phyloP scores from a whole-genome alignment of 2,888 invertebrate species.

The Caenorhabditis uteleia region DNA sequence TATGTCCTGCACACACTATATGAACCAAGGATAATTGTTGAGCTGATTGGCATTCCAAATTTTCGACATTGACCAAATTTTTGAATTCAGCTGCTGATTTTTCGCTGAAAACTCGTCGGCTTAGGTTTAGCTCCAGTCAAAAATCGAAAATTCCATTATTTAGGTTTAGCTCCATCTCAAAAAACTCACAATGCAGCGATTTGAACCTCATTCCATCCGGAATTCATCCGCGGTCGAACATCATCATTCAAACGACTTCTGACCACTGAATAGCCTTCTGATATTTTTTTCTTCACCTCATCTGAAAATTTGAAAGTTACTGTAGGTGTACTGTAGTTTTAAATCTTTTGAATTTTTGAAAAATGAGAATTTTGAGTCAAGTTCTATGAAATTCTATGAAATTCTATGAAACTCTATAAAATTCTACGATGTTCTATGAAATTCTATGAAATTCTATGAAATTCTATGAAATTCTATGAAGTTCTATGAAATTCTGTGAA shows the following conservation, averaged over 20 bases:
- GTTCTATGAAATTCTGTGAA: no score
- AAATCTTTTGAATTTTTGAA: no score
- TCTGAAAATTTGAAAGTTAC: conserved; percentile 63
- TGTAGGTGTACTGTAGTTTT: no score
- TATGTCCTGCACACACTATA: conserved; percentile 61
- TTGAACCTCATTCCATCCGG: conserved; percentile 70
- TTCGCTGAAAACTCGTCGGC: conserved; percentile 48
- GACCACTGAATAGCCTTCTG: conserved; percentile 72
- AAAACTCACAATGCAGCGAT: conserved; percentile 69
- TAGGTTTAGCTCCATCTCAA: not conserved
- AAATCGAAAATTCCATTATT: not conserved
- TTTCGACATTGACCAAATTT: conserved; percentile 29
- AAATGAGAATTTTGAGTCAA: no score
- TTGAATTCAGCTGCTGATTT: conserved; percentile 51
- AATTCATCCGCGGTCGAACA: conserved; percentile 49
- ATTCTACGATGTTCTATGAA: no score
- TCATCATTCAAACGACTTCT: conserved; percentile 71
- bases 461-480: no score
- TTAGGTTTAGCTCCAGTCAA: not conserved
- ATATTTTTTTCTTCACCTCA: conserved; percentile 73
- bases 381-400: no score
- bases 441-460: no score
- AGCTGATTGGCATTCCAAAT: conserved; percentile 40
- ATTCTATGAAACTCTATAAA: no score
- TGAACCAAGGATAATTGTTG: conserved; percentile 63